Base-by-base conservation (phyloP, 2,888 invertebrate genomes). In the Epinotia nisella region DNA sequence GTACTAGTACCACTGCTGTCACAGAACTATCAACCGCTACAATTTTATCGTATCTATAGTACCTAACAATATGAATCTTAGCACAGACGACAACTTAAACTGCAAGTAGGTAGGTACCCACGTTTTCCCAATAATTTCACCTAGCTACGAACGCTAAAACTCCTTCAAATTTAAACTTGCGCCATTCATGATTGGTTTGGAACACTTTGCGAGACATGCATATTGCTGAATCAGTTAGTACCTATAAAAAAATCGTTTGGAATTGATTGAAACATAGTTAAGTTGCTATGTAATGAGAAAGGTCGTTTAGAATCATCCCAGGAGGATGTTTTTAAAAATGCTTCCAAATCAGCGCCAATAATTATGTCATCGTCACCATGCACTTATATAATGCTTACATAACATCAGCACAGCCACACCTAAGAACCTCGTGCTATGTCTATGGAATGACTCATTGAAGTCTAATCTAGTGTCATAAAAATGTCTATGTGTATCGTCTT, bases 401-500 rank as follows among this genome's bases (percentile, higher is more conserved):
- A 49, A 64, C 56, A 58, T 81, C 81, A 81, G 77, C 76, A 58
- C 74, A 76, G 84, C 87, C 83, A 81, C 88, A 83, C 88, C 88
- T 84, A 80, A 79, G 77, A 78, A 79, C 80, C 81, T 81, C 78
- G 81, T 76, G 79, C 79, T 84, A 82, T 82, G 71, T 59, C 13
- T 80, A 85, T 83, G 77, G 79, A 83, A 87, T 90, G 90, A 91
- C 80, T 91, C 90, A 91, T 88, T 87, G 83, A 81, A 84, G 84
- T 85, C 87, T 85, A 87, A 89, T 87, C 87, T 86, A 85, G 83
- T 80, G 80, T 81, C 79, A 86, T 91, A 90, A 91, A 91, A 87
- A 84, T 83, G 84, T 87, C 87, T 83, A 86, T 86, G 82, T 79
- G 79, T 82, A 67, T 76, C 71, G 84, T 85, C 81, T 89, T 86